phyloP scores from a whole-genome alignment of 2,888 invertebrate genomes.

The Deilephila porcellus region DNA sequence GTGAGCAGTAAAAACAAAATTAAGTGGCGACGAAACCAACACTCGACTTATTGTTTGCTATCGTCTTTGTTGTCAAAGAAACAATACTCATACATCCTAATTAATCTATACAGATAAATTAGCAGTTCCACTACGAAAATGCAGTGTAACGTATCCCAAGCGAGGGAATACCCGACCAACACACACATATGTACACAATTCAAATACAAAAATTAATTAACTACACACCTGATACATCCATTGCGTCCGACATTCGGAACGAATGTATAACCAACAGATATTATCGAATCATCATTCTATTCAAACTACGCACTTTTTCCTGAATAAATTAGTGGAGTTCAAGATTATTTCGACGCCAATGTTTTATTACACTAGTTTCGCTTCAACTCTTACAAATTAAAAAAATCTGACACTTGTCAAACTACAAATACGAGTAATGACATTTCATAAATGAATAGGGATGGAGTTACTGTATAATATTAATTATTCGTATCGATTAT shows the following conservation, averaged over 20 bases:
- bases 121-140: background rate
- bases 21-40: background rate
- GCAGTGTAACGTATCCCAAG: background rate
- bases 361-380: conserved; percentile 21
- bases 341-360: conserved; percentile 15
- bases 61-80: conserved; percentile 69
- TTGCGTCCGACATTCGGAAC: conserved; percentile 30
- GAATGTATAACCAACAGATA: conserved; percentile 21
- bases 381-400: conserved; percentile 18
- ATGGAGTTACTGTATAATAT: no score
- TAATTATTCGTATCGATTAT: no score
- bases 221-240: conserved; percentile 30
- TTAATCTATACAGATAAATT: conserved; percentile 16
- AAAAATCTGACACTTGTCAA: conserved; percentile 20
- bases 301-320: conserved; percentile 13
- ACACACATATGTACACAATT: conserved; percentile 7
- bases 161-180: conserved; percentile 5
- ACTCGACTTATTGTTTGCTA: conserved; percentile 47
- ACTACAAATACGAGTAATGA: background rate
- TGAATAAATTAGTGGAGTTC: conserved; percentile 31
- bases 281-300: conserved; percentile 27
- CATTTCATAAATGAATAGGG: background rate
- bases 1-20: conserved; percentile 32
- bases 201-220: conserved; percentile 1
- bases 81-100: conserved; percentile 40